These are phyloP conservation scores for Diphyllodes magnificus DNA, from an alignment of 2,113 vertebrate genomes.

Conservation along the genomic window DNA sequence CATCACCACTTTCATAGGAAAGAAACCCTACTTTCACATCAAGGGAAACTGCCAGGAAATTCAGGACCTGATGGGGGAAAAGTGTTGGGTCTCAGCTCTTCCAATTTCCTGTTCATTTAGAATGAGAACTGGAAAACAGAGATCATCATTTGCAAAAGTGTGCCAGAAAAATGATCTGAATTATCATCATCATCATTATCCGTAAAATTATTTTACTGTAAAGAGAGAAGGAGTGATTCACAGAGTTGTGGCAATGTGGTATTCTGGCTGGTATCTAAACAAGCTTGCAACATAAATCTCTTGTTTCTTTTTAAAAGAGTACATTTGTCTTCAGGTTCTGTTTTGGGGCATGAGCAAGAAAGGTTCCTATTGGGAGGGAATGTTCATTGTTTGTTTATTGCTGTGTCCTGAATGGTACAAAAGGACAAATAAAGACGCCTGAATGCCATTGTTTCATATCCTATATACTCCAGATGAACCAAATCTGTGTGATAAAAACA, in stretches of 20 bases:
- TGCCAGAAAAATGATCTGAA: not conserved
- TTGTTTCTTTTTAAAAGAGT: not conserved
- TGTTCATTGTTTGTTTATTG: slow-evolving; percentile 6
- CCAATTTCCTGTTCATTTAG: not conserved
- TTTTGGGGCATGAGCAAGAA: not conserved
- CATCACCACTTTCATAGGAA: not conserved
- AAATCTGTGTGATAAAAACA: not conserved
- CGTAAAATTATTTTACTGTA: not conserved
- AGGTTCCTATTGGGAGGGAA: not conserved
- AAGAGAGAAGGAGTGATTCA: not conserved
- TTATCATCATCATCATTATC: not conserved
- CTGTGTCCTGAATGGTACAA: not conserved
- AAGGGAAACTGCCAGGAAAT: not conserved
- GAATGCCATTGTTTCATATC: not conserved
- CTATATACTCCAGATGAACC: not conserved
- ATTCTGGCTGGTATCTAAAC: not conserved
- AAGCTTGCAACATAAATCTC: not conserved
- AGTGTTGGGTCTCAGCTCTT: not conserved
- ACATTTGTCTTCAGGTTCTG: slow-evolving; percentile 14
- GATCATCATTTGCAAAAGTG: not conserved
- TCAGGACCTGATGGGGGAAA: not conserved
- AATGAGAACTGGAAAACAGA: not conserved
- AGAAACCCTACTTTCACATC: not conserved
- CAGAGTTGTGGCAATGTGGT: not conserved
- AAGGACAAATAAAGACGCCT: not conserved